Conservation (phyloP, 2,888 invertebrate species). For the Polymixis lichenea region DNA sequence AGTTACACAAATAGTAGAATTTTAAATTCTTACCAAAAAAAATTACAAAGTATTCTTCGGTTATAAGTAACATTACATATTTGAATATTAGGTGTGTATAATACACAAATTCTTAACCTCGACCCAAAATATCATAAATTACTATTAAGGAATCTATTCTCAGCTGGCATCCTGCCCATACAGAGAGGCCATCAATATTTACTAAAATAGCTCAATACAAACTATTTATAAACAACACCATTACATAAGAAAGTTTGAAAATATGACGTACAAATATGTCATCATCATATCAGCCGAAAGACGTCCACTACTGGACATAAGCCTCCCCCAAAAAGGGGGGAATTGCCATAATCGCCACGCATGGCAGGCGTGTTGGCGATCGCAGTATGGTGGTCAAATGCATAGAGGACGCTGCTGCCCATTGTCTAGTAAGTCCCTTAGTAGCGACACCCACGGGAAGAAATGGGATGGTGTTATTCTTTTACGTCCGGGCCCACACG, state of each 20-base stretch:
- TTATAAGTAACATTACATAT: neutral
- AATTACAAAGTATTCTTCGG: neutral
- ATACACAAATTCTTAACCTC: slow-evolving; percentile 36
- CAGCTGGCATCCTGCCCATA: slow-evolving; percentile 56
- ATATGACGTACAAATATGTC: no score
- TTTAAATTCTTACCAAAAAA: neutral
- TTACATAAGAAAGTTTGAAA: slow-evolving; percentile 29
- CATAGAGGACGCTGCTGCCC: no score
- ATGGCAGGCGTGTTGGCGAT: no score
- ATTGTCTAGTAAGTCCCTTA: no score
- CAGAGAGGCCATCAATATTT: slow-evolving; percentile 44
- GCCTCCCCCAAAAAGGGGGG: no score
- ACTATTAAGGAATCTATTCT: slow-evolving; percentile 52
- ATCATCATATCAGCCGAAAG: no score
- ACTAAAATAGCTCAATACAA: slow-evolving; percentile 48
- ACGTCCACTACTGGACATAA: no score
- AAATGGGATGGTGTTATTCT: no score
- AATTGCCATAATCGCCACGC: no score
- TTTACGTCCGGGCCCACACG: no score
- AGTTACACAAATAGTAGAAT: neutral
- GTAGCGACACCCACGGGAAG: no score
- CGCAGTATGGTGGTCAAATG: no score
- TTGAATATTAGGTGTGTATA: neutral
- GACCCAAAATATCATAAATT: slow-evolving; percentile 50
- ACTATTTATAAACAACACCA: slow-evolving; percentile 31